phyloP scores from a whole-genome alignment of 2,797 vertebrate genomes.

The Capromys pilorides region DNA sequence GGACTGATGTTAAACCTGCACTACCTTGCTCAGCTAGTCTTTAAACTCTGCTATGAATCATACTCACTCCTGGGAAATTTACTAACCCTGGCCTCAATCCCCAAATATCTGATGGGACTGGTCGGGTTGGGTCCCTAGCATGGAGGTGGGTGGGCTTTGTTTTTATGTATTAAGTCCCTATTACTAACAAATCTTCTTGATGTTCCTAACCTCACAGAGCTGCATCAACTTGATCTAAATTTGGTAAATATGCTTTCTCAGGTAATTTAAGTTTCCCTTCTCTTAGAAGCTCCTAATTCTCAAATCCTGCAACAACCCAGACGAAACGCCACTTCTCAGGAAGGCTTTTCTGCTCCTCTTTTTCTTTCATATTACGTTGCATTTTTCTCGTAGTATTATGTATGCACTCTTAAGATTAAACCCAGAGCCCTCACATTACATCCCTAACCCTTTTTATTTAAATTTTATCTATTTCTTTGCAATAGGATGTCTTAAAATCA shows the following conservation, averaged over 20 bases:
- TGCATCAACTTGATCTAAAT: background rate
- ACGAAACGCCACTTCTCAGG: constrained; percentile 9
- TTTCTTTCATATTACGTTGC: background rate
- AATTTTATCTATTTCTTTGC: background rate
- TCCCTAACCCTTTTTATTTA: background rate
- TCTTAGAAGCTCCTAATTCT: constrained; percentile 11
- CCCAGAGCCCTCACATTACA: background rate
- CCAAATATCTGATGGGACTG: background rate
- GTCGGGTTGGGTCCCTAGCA: background rate
- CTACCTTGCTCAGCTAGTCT: background rate
- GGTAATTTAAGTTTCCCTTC: background rate
- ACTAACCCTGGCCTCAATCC: background rate
- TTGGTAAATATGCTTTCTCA: constrained; percentile 29
- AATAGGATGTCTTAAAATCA: background rate
- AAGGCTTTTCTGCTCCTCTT: background rate
- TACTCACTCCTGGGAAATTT: background rate
- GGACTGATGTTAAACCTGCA: background rate
- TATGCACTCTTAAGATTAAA: background rate
- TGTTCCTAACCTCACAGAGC: background rate
- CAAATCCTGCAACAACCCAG: background rate
- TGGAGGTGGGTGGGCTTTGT: background rate
- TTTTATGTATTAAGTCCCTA: background rate
- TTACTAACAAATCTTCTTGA: background rate
- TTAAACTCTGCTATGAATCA: constrained; percentile 17
- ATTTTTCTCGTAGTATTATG: background rate